phyloP scores from a whole-genome alignment of 2,888 invertebrate species.

The Hypomecis punctinalis region DNA sequence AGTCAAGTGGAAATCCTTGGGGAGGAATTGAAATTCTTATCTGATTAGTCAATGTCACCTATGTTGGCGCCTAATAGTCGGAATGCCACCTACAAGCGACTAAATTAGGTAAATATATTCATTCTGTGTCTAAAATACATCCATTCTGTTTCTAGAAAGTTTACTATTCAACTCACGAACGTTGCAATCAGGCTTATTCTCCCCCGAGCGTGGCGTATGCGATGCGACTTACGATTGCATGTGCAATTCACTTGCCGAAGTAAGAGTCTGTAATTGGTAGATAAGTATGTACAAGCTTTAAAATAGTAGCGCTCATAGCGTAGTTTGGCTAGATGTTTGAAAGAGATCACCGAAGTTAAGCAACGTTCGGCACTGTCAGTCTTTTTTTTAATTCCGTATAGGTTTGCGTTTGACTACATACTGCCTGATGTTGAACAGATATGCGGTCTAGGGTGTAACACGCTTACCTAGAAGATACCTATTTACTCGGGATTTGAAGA shows the following conservation, averaged over 20 bases:
- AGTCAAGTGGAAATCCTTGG: no score
- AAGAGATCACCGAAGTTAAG: no score
- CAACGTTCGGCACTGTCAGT: no score
- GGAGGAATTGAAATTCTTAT: background rate
- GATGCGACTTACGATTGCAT: constrained; percentile 61
- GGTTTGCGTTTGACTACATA: no score
- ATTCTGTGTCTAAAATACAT: background rate
- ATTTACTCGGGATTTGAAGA: no score
- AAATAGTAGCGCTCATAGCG: no score
- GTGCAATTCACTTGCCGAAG: constrained; percentile 35
- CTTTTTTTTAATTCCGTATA: no score
- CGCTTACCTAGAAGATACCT: no score
- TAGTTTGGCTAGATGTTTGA: no score
- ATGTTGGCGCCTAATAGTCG: constrained; percentile 21
- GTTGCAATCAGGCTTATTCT: constrained; percentile 69
- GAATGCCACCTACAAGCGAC: constrained; percentile 13
- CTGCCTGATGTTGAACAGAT: no score
- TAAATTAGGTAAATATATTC: constrained; percentile 3
- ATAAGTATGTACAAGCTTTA: no score
- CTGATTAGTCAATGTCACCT: background rate
- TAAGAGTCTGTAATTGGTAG: background rate
- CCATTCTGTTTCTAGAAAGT: background rate
- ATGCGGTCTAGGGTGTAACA: no score
- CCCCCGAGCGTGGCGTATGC: constrained; percentile 61
- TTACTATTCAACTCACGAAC: constrained; percentile 55